Evolutionary conservation across 2,113 vertebrate genomes (phyloP), one percentile per base, ranked within the genome.

Genomic region (Cichladusa arquata): DNA sequence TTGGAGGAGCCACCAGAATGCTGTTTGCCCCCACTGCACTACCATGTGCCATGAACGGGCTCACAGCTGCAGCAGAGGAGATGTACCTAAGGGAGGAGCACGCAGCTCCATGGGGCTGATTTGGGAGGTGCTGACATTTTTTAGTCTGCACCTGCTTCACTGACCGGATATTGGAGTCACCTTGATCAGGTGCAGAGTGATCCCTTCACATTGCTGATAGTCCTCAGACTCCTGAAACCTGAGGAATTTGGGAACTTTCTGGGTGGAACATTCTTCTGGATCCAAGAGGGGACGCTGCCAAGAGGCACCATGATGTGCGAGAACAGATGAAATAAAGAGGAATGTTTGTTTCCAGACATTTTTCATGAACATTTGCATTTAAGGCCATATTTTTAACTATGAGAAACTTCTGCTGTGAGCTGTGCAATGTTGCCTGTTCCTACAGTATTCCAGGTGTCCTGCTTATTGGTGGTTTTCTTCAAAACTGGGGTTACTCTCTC

Each of bases 121-220:
- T 65, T 54, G 31, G 23, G 78, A 90, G 34, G 83, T 34, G 88
- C 74, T 94, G 94, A 90, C 1, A 11, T 57, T 72, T 91, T 77
- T 94, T 88, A 86, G 24, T 95, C 94, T 65, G 38, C 92, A 86
- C 84, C 61, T 58, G 69, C 56, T 14, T n/a, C 24, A 1, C 76
- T 42, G n/a, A 70, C 16, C 3, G 7, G 93, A 61, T 84, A 76
- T 51, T 61, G 86, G 34, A 91, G 62, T 51, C n/a, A 56, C 33
- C 7, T 3, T 57, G 81, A 86, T 74, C 67, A 62, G 79, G 72
- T 88, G 93, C 16, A 0, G 25, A 97, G 90, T 95, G 94, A 95
- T 65, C 31, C 36, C 47, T 56, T 94, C 12, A 1, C 11, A 3
- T 33, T 40, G 36, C 54, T 81, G 42, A 25, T 60, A 69, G 79